Evolutionary conservation across 2,888 invertebrate genomes (phyloP).

Genomic region (Sinelater perroti): DNA sequence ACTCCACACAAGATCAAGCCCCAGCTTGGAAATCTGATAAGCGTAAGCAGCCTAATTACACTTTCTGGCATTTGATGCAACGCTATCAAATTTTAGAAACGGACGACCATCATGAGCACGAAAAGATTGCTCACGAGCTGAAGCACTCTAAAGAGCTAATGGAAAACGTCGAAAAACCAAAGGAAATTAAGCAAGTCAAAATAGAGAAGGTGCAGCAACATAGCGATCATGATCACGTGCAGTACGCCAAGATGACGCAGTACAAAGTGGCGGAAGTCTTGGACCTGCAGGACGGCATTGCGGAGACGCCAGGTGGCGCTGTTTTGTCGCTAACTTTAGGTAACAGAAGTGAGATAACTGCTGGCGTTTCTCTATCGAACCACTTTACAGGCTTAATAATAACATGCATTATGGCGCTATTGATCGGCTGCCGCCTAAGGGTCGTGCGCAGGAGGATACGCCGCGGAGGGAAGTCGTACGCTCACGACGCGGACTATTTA

Average conservation of each 20-base stretch:
- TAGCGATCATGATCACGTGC: constrained; percentile 11
- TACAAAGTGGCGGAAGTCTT: constrained; percentile 50
- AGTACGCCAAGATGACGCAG: constrained; percentile 50
- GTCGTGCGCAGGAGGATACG: constrained; percentile 78
- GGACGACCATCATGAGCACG: constrained; percentile 53
- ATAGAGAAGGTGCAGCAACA: constrained; percentile 36
- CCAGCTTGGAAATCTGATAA: constrained; percentile 27
- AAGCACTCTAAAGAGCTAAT: constrained; percentile 54
- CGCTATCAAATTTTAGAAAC: constrained; percentile 42
- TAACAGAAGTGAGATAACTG: no score
- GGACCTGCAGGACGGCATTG: constrained; percentile 67
- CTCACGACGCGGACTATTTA: constrained; percentile 95
- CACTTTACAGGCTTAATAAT: constrained; percentile 74
- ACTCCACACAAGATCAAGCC: not conserved
- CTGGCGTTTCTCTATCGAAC: not conserved
- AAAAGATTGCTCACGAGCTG: constrained; percentile 57
- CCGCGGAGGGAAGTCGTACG: constrained; percentile 81
- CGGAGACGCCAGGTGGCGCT: constrained; percentile 80
- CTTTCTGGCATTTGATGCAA: no score
- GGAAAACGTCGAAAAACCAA: constrained; percentile 32
- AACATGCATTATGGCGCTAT: constrained; percentile 80
- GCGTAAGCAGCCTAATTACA: no score
- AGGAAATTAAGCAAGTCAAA: constrained; percentile 27
- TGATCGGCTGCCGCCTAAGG: constrained; percentile 84
- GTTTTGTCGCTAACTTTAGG: constrained; percentile 81